Conservation (phyloP, 2,888 invertebrate species). For the Diaperis boleti region DNA sequence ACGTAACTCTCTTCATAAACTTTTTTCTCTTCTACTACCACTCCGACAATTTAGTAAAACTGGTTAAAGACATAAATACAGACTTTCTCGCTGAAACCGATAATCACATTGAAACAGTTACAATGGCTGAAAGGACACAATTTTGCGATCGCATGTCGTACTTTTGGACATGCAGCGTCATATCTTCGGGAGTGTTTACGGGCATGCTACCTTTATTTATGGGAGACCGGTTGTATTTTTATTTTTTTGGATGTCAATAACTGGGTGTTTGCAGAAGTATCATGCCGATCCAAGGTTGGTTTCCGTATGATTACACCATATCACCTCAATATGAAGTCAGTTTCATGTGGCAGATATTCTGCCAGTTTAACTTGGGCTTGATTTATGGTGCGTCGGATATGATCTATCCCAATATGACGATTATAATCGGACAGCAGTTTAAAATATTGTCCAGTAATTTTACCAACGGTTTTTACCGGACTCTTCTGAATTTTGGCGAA, state of each 20-base stretch:
- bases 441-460: slow-evolving; percentile 20
- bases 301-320: slow-evolving; percentile 1
- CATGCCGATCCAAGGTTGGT: slow-evolving; percentile 10
- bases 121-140: not conserved
- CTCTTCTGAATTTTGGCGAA: not conserved
- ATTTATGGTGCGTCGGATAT: slow-evolving; percentile 12
- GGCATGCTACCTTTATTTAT: not conserved
- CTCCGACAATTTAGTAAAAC: not conserved
- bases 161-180: not conserved
- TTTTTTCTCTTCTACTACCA: slow-evolving; percentile 14
- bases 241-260: too few species aligned
- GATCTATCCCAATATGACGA: slow-evolving; percentile 2
- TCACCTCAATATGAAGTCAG: slow-evolving; percentile 10
- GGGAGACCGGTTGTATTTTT: not conserved
- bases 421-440: slow-evolving; percentile 18
- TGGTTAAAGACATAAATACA: not conserved
- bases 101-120: slow-evolving; percentile 7
- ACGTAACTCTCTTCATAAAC: slow-evolving; percentile 1
- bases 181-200: not conserved
- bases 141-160: not conserved
- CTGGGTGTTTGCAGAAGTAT: not conserved
- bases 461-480: not conserved
- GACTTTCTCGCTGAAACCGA: not conserved
- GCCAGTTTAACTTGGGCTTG: slow-evolving; percentile 1
- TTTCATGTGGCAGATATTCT: slow-evolving; percentile 16